Conservation (phyloP, 2,113 vertebrate species). For the Oncorhynchus mykiss region DNA sequence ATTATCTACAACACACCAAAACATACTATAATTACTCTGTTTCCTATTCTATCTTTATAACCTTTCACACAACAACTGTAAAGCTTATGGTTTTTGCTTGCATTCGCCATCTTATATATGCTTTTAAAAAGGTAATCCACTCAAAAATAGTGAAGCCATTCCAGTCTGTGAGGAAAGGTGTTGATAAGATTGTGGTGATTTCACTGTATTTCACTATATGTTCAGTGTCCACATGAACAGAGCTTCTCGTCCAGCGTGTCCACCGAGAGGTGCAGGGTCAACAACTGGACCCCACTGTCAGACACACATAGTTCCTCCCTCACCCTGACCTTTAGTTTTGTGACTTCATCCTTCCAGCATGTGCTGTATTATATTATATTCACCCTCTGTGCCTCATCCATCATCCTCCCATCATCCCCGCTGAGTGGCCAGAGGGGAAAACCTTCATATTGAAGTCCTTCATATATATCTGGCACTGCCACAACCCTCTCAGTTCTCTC, state of each 20-base stretch:
- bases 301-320: neutral
- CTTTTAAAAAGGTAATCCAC: slow-evolving; percentile 62
- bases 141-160: slow-evolving; percentile 61
- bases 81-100: slow-evolving; percentile 75
- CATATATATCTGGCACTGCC: too few relatives aligned
- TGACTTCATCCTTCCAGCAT: slow-evolving; percentile 10
- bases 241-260: neutral
- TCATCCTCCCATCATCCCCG: neutral
- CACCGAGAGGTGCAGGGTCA: slow-evolving; percentile 5
- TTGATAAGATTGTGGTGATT: slow-evolving; percentile 22
- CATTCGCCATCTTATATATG: slow-evolving; percentile 76
- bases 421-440: neutral
- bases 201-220: slow-evolving; percentile 14
- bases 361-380: neutral
- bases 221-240: slow-evolving; percentile 20
- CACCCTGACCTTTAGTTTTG: slow-evolving; percentile 9
- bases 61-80: slow-evolving; percentile 86
- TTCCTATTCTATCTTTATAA: slow-evolving; percentile 81
- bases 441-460: too few relatives aligned
- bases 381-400: slow-evolving; percentile 12
- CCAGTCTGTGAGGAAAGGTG: slow-evolving; percentile 46
- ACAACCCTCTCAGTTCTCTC: too few relatives aligned
- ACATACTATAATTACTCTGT: slow-evolving; percentile 85
- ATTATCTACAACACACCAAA: slow-evolving; percentile 94
- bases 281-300: neutral